Base-by-base conservation (phyloP, 2,113 vertebrate genomes). In the Channa maculata region DNA sequence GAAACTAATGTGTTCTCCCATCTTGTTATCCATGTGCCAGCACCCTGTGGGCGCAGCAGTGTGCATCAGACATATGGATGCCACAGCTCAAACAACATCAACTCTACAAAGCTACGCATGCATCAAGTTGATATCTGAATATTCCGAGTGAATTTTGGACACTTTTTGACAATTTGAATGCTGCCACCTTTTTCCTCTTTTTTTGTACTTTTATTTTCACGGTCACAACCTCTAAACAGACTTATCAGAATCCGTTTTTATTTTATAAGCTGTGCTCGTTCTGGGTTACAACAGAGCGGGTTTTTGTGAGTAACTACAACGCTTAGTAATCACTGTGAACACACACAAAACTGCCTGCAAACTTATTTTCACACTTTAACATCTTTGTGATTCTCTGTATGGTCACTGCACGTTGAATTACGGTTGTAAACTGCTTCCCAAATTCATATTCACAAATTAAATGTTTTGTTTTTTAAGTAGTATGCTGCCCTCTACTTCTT, bases 401-500 rank as follows among this genome's bases (percentile, higher is more conserved):
- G 86, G 82, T 90, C 89, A 89, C 91, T 91, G 92, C 94, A 93
- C 92, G 93, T 91, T 88, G 78, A 90, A 71, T 86, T 75, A 91
- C 82, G 83, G 91, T 83, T 91, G 86, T 93, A 89, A 91, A 91
- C 79, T 77, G 66, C 80, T 91, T 91, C 87, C 86, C 77, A 54
- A 90, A 74, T 90, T 91, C 86, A 68, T 93, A 92, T 91, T 67
- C 88, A 86, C 87, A 85, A 77, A 93, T 92, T 92, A 94, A 94
- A 94, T 83, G 76, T 84, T 67, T 84, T 67, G 82, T 82, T 83
- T 89, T 83, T 86, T 86, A 84, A 91, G 75, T 80, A 77, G 46
- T 24, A 67, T 44, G 66, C 49, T 4, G 71, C 62, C 46, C 48
- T 7, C 46, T 53, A 1, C 43, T 59, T 0, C 43, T 61, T 37